These are phyloP conservation scores for Epiperipatus broadwayi DNA, from an alignment of 2,888 invertebrate species.

Conservation along the genomic window DNA sequence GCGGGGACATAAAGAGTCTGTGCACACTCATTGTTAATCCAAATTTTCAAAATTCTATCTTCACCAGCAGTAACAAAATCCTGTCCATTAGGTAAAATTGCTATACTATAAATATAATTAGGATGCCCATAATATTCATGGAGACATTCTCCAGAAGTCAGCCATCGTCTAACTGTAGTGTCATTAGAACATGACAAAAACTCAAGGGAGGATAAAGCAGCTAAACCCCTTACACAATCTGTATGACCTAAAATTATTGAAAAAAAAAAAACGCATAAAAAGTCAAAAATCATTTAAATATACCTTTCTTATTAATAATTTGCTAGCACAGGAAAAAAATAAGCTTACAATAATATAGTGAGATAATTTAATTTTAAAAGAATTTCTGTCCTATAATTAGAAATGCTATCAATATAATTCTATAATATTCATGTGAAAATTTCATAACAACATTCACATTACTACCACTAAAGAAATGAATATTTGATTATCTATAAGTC, in stretches of 20 bases:
- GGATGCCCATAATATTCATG: constrained; percentile 54
- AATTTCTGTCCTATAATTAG: too few species aligned
- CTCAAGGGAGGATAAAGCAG: constrained; percentile 44
- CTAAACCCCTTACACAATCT: constrained; percentile 70
- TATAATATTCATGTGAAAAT: too few species aligned
- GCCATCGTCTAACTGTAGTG: constrained; percentile 66
- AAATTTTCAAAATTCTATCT: constrained; percentile 62
- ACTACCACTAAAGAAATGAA: too few species aligned
- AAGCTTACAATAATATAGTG: too few species aligned
- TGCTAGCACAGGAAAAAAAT: too few species aligned
- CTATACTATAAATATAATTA: constrained; percentile 57
- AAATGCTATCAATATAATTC: too few species aligned
- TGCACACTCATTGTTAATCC: constrained; percentile 37
- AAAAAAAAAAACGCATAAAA: constrained; percentile 12
- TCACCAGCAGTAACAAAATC: constrained; percentile 68
- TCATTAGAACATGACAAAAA: constrained; percentile 87
- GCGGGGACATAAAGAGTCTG: constrained; percentile 56
- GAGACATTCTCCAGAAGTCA: constrained; percentile 52
- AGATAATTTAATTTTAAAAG: too few species aligned
- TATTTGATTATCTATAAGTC: too few species aligned
- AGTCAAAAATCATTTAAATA: too few species aligned
- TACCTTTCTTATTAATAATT: too few species aligned
- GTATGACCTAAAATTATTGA: constrained; percentile 47
- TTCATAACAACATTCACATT: too few species aligned
- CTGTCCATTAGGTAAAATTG: constrained; percentile 31